Evolutionary conservation across 2,113 vertebrate genomes (phyloP).

Genomic region (Microcebus jonahi): DNA sequence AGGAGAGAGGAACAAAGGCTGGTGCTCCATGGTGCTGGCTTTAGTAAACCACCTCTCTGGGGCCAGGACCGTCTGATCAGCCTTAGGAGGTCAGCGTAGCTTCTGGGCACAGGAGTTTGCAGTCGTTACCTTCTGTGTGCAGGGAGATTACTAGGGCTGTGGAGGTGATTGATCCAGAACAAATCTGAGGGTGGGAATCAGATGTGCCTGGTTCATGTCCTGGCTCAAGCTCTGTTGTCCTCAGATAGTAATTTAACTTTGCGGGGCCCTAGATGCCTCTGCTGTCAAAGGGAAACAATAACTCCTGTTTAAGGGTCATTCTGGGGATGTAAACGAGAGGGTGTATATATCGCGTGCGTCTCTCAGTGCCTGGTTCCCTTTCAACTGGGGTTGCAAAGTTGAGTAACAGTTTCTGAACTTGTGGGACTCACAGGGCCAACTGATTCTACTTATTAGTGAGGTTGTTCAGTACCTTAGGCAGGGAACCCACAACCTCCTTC

Average conservation of each 20-base stretch:
- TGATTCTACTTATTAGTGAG: background rate
- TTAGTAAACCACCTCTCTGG: background rate
- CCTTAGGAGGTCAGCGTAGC: background rate
- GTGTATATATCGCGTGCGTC: background rate
- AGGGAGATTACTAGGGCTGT: background rate
- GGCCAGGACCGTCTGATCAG: background rate
- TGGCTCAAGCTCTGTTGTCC: background rate
- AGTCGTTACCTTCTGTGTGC: background rate
- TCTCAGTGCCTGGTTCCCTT: background rate
- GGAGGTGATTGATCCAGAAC: background rate
- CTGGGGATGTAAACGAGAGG: background rate
- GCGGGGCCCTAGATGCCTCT: background rate
- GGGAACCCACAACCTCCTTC: background rate
- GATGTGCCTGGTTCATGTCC: background rate
- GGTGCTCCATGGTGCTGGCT: background rate
- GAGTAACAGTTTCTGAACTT: background rate
- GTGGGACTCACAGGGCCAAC: background rate
- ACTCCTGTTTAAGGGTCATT: background rate
- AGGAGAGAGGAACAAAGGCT: slow-evolving; percentile 50
- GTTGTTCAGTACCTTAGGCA: background rate
- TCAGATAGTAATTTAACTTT: background rate
- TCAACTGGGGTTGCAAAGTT: background rate
- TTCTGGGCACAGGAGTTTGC: background rate
- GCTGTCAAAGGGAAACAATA: background rate
- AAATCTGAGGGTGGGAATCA: background rate